Base-by-base conservation (phyloP, 2,113 vertebrate species). In the Nerophis ophidion region DNA sequence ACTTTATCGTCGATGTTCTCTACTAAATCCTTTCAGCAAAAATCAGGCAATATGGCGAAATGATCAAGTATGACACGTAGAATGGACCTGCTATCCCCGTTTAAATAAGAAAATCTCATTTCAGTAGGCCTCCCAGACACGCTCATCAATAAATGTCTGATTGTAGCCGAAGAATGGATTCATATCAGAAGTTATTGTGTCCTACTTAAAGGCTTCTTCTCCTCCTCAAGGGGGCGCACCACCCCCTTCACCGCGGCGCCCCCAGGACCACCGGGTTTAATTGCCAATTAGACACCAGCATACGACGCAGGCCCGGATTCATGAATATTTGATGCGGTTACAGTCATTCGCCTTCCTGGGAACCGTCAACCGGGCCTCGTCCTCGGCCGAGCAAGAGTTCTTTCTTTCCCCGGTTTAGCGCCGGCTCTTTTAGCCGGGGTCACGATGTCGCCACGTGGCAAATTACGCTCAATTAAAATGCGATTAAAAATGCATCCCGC, bases 241-340 rank as follows among this genome's bases (percentile, higher is more conserved):
- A 54, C 64, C 61, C 1, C 55, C 55, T 42, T 70, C 55, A 48
- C 53, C 62, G 56, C 63, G 10, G 0, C 13, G 64, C 71, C 71
- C 71, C 73, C 16, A 6, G 59, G 55, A 71, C 61, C 74, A 64
- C 38, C 61, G 60, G 70, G 75, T 79, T 42, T 77, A 84, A 81
- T 66, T 75, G 78, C 19, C 69, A 78, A 80, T 80, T 78, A 80
- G 56, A 71, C 55, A 35, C 0, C 11, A 49, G 46, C 50, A 40
- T 57, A 50, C 51, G 56, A 71, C 63, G 54, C 1, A 35, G 15
- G 9, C 6, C 48, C 62, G 44, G 53, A 65, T 74, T 84, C 81
- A 80, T 86, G 77, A 84, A 84, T 84, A 81, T 83, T 86, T 83
- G 47, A 84, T 81, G 38, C 35, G 33, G 63, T 78, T 56, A 61